Evolutionary conservation across 2,113 vertebrate genomes (phyloP).

Genomic region (Carassius carassius): DNA sequence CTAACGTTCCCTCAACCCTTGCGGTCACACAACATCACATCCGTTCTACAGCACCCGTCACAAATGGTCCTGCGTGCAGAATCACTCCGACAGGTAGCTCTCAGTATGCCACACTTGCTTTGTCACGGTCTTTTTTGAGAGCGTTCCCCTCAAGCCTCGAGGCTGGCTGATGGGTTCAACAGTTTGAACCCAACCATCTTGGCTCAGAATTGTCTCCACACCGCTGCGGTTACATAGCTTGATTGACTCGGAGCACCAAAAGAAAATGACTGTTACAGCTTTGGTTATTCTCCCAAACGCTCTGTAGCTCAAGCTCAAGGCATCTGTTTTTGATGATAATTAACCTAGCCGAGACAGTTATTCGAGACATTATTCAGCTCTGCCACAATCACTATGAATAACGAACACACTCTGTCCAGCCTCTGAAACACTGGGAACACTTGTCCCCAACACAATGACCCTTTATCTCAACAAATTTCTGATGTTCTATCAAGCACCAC

Average conservation of each 20-base stretch:
- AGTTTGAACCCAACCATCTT: conserved; percentile 22
- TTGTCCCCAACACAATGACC: neutral
- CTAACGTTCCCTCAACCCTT: conserved; percentile 18
- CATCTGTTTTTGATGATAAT: conserved; percentile 63
- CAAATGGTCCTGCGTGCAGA: conserved; percentile 28
- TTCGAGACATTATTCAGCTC: conserved; percentile 63
- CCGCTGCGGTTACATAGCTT: conserved; percentile 16
- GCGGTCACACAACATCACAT: conserved; percentile 42
- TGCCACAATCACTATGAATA: conserved; percentile 61
- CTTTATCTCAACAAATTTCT: conserved; percentile 9
- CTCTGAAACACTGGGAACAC: conserved; percentile 5
- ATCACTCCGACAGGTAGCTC: conserved; percentile 47
- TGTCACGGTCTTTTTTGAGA: conserved; percentile 13
- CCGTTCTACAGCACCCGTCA: conserved; percentile 26
- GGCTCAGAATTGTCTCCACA: neutral
- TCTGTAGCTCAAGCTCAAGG: conserved; percentile 62
- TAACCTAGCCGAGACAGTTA: conserved; percentile 64
- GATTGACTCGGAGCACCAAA: conserved; percentile 34
- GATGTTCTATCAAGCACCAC: conserved; percentile 21
- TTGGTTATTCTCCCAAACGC: conserved; percentile 57
- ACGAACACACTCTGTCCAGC: conserved; percentile 48
- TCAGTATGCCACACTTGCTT: conserved; percentile 29
- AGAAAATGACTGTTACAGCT: conserved; percentile 44
- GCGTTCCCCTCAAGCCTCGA: neutral
- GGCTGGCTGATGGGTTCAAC: neutral